Percentiles rank a stretch among this genome's conserved stretches.
phyloP scores from a whole-genome alignment of 2,113 vertebrate genomes.

The Paraplagusia blochii region DNA sequence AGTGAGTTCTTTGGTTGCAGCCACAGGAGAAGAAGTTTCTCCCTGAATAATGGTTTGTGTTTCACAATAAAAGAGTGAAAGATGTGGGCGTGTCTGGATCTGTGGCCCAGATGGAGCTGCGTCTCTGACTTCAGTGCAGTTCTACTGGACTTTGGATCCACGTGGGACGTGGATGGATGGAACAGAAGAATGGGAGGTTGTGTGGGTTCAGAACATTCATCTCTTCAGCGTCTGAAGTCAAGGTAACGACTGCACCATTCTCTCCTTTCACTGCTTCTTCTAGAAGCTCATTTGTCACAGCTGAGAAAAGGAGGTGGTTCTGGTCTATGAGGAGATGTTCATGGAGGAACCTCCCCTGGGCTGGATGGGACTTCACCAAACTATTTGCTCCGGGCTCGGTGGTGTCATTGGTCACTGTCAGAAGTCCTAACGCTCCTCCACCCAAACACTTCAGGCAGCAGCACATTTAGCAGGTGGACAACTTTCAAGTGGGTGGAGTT shows the following conservation, averaged over 20 bases:
- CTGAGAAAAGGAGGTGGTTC: slow-evolving; percentile 21
- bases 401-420: slow-evolving; percentile 63
- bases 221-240: neutral
- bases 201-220: too few relatives aligned
- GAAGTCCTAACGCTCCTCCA: slow-evolving; percentile 3
- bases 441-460: neutral
- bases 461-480: slow-evolving; percentile 9
- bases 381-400: slow-evolving; percentile 44
- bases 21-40: too few relatives aligned
- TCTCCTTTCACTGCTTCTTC: neutral
- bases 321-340: slow-evolving; percentile 14
- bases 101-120: too few relatives aligned
- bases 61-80: too few relatives aligned
- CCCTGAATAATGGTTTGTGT: too few relatives aligned
- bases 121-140: too few relatives aligned
- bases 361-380: slow-evolving; percentile 36
- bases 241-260: neutral
- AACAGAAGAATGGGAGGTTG: neutral
- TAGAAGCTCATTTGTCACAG: slow-evolving; percentile 27
- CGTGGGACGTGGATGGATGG: too few relatives aligned
- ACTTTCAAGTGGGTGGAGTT: slow-evolving; percentile 19
- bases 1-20: too few relatives aligned
- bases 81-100: too few relatives aligned
- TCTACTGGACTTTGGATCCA: too few relatives aligned
- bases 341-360: slow-evolving; percentile 24